These are phyloP conservation scores for Musca vetustissima DNA, from an alignment of 1,140 invertebrate species.

Conservation along the genomic window DNA sequence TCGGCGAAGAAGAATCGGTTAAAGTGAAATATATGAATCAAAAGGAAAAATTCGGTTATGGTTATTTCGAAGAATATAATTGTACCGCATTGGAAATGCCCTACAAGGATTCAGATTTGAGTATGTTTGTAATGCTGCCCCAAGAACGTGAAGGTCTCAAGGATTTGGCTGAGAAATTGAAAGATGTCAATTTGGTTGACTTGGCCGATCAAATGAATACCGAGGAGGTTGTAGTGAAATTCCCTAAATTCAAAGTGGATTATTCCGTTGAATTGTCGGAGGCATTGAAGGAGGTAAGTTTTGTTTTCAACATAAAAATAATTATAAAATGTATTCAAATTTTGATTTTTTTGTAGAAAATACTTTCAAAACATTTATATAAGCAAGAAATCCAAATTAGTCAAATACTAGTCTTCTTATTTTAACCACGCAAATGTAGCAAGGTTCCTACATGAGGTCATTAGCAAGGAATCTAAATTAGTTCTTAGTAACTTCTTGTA, in stretches of 20 bases:
- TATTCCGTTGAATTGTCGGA: conserved; percentile 62
- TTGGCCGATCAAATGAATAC: conserved; percentile 37
- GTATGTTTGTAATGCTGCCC: conserved; percentile 64
- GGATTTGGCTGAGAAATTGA: conserved; percentile 59
- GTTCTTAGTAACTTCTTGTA: too few species aligned
- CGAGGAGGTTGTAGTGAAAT: conserved; percentile 58
- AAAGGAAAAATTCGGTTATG: conserved; percentile 53
- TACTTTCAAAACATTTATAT: too few species aligned
- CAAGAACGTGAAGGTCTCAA: conserved; percentile 59
- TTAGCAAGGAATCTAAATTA: too few species aligned
- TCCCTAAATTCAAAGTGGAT: conserved; percentile 76
- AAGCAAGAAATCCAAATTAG: too few species aligned
- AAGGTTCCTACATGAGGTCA: too few species aligned
- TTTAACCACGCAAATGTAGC: too few species aligned
- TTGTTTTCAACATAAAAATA: not conserved
- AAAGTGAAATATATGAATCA: conserved; percentile 58
- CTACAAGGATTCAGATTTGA: conserved; percentile 58
- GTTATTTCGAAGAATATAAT: conserved; percentile 51
- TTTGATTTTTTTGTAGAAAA: too few species aligned
- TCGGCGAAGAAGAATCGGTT: conserved; percentile 48
- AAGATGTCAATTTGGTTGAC: conserved; percentile 53
- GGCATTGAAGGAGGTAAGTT: conserved; percentile 60
- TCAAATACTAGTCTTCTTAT: too few species aligned
- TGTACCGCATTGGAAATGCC: conserved; percentile 57
- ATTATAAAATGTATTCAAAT: too few species aligned